A percentile compares a stretch with the other conserved stretches of the same genome.
phyloP scores from a whole-genome alignment of 1,140 invertebrate genomes.

The Zaprionus inermis region DNA sequence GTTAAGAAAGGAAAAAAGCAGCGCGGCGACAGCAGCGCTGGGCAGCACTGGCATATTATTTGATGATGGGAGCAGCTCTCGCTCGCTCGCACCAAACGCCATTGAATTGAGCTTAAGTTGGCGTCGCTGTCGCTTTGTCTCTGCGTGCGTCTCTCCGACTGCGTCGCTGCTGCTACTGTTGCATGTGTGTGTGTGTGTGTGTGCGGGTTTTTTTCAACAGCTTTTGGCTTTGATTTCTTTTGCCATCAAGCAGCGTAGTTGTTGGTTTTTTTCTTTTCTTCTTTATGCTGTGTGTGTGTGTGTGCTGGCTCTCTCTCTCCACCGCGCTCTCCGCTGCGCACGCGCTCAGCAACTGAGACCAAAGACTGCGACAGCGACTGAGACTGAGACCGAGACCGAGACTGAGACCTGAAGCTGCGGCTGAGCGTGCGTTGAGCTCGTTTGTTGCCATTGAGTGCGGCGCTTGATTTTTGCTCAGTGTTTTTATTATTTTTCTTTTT shows the following conservation, averaged over 20 bases:
- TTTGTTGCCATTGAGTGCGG: conserved; percentile 61
- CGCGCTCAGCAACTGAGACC: conserved; percentile 41
- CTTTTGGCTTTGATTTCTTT: conserved; percentile 81
- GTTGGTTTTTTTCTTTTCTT: conserved; percentile 47
- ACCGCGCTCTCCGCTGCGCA: conserved; percentile 52
- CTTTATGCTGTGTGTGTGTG: conserved; percentile 14
- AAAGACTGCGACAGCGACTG: not conserved
- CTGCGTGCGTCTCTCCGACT: conserved; percentile 19
- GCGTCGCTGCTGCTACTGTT: not conserved
- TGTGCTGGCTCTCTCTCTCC: conserved; percentile 18
- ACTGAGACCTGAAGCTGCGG: conserved; percentile 9
- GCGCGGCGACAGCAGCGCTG: conserved; percentile 22
- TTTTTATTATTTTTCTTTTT: conserved; percentile 29
- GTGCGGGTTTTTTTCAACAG: conserved; percentile 56
- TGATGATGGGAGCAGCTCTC: conserved; percentile 54
- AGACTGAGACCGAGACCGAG: conserved; percentile 10
- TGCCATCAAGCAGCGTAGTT: conserved; percentile 52
- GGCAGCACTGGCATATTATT: conserved; percentile 54
- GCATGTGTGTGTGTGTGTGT: conserved; percentile 22
- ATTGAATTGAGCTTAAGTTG: conserved; percentile 73
- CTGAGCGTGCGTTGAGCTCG: conserved; percentile 29
- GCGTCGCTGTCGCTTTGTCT: conserved; percentile 40
- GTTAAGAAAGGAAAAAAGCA: conserved; percentile 50
- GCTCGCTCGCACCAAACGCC: conserved; percentile 75
- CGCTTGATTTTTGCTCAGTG: conserved; percentile 53